Base-by-base conservation (phyloP, 2,888 invertebrate genomes). In the Teleogryllus oceanicus region DNA sequence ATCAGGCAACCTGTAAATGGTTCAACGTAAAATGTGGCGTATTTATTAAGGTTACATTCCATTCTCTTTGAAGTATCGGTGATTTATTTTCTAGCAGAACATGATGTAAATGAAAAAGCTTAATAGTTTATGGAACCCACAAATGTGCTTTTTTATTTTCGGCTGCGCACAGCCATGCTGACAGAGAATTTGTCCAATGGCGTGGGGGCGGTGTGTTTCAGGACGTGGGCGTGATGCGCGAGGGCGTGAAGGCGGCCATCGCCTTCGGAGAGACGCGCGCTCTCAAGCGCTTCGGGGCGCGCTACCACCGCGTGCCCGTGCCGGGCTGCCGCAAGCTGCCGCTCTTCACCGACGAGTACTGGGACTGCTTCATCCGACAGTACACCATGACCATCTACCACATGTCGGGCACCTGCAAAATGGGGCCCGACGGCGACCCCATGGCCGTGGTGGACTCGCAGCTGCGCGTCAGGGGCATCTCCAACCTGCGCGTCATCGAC, bases 351-450 rank as follows among this genome's bases (percentile, higher is more conserved):
- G 96, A 96, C 84, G 94, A 94, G 50, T 96, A 96, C 83, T 95
- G 96, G 95, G 93, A 95, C 82, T 96, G 96, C 84, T 91, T 90
- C 62, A 91, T 95, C 49, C 89, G 94, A 5, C 95, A 95, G 84
- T 96, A 95, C 85, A 95, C 95, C 0, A 92, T 95, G 91, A 95
- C 95, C 0, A 95, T 96, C 83, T 96, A 96, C 85, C 95, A 96
- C 85, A 90, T 95, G 87, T 94, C 94, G 0, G 94, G 95, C 80
- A 94, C 94, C 0, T 91, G 93, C 0, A 95, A 95, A 86, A 96
- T 96, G 96, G 96, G 95, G 0, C 94, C 94, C 1, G 84, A 90
- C 2, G 89, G 85, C 0, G 95, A 96, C 85, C 93, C 93, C 0
- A 91, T 91, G 89, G 94, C 96, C 0, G 96, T 96, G 0, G 93